Conservation (phyloP, 2,888 invertebrate genomes). For the Ischnura elegans region DNA sequence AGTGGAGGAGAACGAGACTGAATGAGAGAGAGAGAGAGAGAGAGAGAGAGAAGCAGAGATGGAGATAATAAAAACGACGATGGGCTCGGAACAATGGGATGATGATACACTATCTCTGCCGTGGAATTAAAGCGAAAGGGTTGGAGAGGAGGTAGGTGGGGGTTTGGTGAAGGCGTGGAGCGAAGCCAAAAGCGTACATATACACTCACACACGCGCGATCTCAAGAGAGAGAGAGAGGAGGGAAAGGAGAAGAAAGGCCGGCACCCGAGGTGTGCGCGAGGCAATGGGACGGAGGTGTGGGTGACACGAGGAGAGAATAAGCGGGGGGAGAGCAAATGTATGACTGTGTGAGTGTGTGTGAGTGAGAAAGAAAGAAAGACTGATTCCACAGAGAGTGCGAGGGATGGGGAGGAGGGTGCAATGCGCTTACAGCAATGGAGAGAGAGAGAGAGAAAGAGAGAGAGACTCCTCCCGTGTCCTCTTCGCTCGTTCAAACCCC, state of each 20-base stretch:
- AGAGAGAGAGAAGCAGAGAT: not conserved
- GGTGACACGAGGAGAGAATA: not conserved
- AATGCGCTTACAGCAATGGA: slow-evolving; percentile 29
- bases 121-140: slow-evolving; percentile 47
- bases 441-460: not conserved
- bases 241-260: not conserved
- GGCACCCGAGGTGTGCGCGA: too few relatives aligned
- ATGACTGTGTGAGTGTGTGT: not conserved
- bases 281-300: not conserved
- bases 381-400: not conserved
- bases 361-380: not conserved
- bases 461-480: not conserved
- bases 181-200: too few relatives aligned
- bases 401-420: not conserved
- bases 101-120: slow-evolving; percentile 18
- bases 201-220: too few relatives aligned
- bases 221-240: not conserved
- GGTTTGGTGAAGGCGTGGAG: not conserved
- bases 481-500: not conserved
- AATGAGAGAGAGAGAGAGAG: not conserved
- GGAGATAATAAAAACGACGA: slow-evolving; percentile 11
- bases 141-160: not conserved
- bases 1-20: not conserved
- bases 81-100: slow-evolving; percentile 47
- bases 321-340: not conserved